Evolutionary conservation across 2,797 vertebrate genomes (phyloP).

Genomic region (Holocentrus rufus): DNA sequence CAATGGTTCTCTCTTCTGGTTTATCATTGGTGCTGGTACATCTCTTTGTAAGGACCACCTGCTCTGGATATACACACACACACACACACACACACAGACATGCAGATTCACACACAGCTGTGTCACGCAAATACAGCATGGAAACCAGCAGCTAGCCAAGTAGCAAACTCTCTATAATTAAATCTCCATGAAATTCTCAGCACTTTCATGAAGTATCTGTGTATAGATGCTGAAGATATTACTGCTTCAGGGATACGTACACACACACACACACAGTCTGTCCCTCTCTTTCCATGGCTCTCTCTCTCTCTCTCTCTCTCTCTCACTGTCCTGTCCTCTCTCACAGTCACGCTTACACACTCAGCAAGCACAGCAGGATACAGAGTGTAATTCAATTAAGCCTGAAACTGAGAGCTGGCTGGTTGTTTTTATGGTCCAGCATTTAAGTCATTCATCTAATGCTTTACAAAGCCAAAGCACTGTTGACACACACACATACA

Average conservation of each 20-base stretch:
- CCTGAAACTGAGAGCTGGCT: constrained; percentile 40
- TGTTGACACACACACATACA: no score
- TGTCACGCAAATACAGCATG: not conserved
- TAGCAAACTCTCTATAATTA: constrained; percentile 3
- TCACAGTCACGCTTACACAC: constrained; percentile 33
- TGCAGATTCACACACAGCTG: not conserved
- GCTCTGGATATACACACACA: no score
- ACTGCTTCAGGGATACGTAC: constrained; percentile 50
- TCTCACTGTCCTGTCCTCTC: constrained; percentile 24
- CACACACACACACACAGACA: no score
- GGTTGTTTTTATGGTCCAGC: constrained; percentile 55
- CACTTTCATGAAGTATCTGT: constrained; percentile 38
- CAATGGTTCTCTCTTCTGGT: no score
- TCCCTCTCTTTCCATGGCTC: not conserved
- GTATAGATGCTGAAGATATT: constrained; percentile 34
- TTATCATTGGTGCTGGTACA: no score
- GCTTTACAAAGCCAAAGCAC: not conserved
- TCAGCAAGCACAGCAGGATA: constrained; percentile 43
- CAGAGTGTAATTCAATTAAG: constrained; percentile 63
- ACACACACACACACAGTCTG: constrained; percentile 7
- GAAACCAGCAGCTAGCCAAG: constrained; percentile 23
- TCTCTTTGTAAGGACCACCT: no score
- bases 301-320: not conserved
- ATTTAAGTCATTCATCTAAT: constrained; percentile 42
- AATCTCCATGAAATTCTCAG: constrained; percentile 50